A percentile compares a stretch with the other conserved stretches of the same genome.
Conservation (phyloP, 2,888 invertebrate species). For the Erebia ligea region DNA sequence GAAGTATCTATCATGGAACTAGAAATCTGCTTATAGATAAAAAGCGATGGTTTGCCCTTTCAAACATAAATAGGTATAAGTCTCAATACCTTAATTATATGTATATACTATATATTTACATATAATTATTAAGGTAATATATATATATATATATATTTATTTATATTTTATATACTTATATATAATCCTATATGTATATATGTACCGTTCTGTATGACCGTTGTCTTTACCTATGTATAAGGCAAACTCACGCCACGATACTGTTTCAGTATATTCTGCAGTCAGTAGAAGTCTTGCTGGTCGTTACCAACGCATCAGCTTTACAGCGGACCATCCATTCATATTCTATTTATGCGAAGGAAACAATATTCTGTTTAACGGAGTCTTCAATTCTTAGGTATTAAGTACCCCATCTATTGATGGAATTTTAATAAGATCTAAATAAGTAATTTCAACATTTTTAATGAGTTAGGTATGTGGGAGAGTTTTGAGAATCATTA, state of each 20-base stretch:
- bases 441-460: neutral
- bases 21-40: no score
- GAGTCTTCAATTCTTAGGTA: constrained; percentile 36
- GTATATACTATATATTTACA: no score
- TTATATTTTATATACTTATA: no score
- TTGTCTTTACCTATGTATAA: neutral
- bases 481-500: no score
- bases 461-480: neutral
- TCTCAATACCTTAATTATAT: neutral
- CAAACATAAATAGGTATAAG: neutral
- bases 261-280: constrained; percentile 5
- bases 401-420: neutral
- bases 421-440: neutral
- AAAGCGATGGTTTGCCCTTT: neutral
- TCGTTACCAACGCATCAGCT: constrained; percentile 14
- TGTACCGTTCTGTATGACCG: neutral
- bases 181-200: neutral
- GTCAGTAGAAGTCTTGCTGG: neutral
- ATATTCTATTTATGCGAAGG: constrained; percentile 38
- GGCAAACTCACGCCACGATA: neutral
- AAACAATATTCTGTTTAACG: constrained; percentile 35
- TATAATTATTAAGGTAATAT: no score
- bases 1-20: no score
- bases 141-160: neutral
- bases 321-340: constrained; percentile 45